Evolutionary conservation across 1,140 invertebrate genomes (phyloP).

Genomic region (Ganaspis sp.): DNA sequence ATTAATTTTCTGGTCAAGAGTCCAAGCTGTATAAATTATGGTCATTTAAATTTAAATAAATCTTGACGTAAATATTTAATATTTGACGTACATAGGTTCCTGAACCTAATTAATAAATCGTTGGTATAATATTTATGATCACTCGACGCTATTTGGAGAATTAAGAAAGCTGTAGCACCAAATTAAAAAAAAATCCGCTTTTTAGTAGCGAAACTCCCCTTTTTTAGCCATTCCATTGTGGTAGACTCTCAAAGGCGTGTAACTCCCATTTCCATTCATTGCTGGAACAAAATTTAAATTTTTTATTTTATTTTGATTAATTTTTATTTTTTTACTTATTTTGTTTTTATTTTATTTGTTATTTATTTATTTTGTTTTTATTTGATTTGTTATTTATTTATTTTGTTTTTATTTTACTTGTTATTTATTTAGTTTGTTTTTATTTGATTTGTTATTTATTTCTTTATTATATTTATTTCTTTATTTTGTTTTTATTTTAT

Average conservation of each 20-base stretch:
- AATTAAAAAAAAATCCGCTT: not conserved
- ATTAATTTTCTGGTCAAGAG: too few species aligned
- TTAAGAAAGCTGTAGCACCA: constrained; percentile 2
- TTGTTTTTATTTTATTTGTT: constrained; percentile 25
- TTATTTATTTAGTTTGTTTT: too few species aligned
- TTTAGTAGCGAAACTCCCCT: constrained; percentile 86
- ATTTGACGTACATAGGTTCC: not conserved
- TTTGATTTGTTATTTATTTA: too few species aligned
- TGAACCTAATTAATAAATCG: not conserved
- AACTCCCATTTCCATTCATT: constrained; percentile 83
- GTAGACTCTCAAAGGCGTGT: constrained; percentile 86
- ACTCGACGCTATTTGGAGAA: not conserved
- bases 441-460: too few species aligned
- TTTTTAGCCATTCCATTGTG: constrained; percentile 86
- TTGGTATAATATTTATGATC: not conserved
- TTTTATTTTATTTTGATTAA: not conserved
- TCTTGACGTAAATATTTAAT: not conserved
- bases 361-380: too few species aligned
- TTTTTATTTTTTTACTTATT: constrained; percentile 27
- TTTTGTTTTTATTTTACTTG: too few species aligned
- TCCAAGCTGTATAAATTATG: too few species aligned
- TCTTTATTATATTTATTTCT: too few species aligned
- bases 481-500: too few species aligned
- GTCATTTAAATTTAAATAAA: too few species aligned
- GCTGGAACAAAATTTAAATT: constrained; percentile 73